Conservation (phyloP, 2,888 invertebrate genomes). For the Lasius fuliginosus region DNA sequence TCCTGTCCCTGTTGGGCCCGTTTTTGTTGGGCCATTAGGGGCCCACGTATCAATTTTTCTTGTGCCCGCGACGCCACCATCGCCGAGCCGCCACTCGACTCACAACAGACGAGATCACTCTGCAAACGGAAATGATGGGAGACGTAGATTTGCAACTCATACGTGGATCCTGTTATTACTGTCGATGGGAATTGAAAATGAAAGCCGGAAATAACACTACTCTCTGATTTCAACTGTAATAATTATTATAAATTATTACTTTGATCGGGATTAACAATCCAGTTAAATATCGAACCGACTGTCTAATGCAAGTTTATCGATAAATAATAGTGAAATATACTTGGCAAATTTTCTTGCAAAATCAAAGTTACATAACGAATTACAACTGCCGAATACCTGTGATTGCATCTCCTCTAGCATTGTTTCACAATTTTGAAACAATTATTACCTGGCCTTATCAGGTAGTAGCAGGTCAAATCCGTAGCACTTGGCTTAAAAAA, state of each 20-base stretch:
- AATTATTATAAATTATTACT: slow-evolving; percentile 64
- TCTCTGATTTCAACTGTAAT: slow-evolving; percentile 42
- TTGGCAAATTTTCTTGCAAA: slow-evolving; percentile 81
- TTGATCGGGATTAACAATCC: slow-evolving; percentile 59
- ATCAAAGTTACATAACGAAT: slow-evolving; percentile 77
- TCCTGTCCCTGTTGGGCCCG: slow-evolving; percentile 81
- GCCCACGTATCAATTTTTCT: slow-evolving; percentile 85
- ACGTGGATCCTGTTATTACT: slow-evolving; percentile 20
- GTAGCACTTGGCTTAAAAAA: slow-evolving; percentile 37
- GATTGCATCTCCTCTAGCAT: slow-evolving; percentile 34
- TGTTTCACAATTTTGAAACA: slow-evolving; percentile 72
- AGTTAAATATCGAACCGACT: slow-evolving; percentile 61
- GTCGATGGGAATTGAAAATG: neutral
- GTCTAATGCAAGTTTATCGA: slow-evolving; percentile 58
- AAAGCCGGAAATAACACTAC: neutral
- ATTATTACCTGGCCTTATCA: slow-evolving; percentile 60
- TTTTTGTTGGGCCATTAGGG: slow-evolving; percentile 83
- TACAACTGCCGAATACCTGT: slow-evolving; percentile 18
- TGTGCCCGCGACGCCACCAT: slow-evolving; percentile 68
- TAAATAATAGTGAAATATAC: slow-evolving; percentile 79
- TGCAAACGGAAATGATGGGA: neutral
- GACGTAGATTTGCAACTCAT: slow-evolving; percentile 29
- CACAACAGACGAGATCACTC: slow-evolving; percentile 22
- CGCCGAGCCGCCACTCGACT: slow-evolving; percentile 28
- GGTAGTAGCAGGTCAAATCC: slow-evolving; percentile 77